Evolutionary conservation across 1,140 invertebrate species (phyloP), one percentile per base, ranked within the genome.

Genomic region (Lordiphosa stackelbergi): DNA sequence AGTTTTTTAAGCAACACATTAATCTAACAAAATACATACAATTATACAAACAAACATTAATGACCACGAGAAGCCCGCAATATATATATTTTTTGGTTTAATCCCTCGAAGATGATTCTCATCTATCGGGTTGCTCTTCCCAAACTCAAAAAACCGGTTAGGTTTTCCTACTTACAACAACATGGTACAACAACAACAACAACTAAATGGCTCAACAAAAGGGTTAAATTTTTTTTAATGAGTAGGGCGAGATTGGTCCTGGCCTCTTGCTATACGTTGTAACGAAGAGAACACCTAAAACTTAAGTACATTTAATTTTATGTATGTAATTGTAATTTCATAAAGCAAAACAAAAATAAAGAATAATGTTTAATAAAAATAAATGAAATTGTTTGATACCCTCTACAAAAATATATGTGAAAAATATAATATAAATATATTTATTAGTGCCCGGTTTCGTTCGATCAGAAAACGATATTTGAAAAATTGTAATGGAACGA

Each of bases 291-390:
- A 48, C 40, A 35, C 36, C 37, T 57, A 64, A 22, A 45, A 37
- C 56, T 70, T 59, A 53, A 66, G 55, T 68, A 55, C 48, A 51
- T 56, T 11, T 77, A 77, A 60, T 64, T 57, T 57, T 54, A 55
- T 58, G 42, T 56, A 64, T 59, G 53, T 69, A 81, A 81, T 43
- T 68, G 48, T 47, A 71, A 71, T 53, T 58, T 66, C 46, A 59
- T 66, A 66, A 58, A 19, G n/a, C 43, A 68, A 68, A 19, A 24
- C 43, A 68, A 52, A 45, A 81, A 73, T 65, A 61, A 58, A 54
- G 35, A 22, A 22, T 40, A 31, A 73, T 78, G 64, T 77, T 77
- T 77, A 54, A 46, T 70, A 53, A 72, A 52, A 62, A 53, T 34
- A 35, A 11, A 28, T 31, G 28, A 31, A 31, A 31, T 31, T 7